phyloP scores from a whole-genome alignment of 2,888 invertebrate genomes.

The Scaptomyza cyrtandrae region DNA sequence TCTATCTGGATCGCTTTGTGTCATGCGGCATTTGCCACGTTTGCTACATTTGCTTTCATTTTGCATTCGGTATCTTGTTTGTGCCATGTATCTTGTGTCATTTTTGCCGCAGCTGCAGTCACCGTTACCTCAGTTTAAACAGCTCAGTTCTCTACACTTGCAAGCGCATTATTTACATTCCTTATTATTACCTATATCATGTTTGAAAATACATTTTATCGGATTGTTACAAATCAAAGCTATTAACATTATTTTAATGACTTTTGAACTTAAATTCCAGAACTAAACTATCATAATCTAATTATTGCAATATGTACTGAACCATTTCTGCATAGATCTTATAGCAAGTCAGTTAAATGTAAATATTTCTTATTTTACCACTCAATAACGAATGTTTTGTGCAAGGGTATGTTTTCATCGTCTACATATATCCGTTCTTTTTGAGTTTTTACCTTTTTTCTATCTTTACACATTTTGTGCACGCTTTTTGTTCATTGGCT shows the following conservation, averaged over 20 bases:
- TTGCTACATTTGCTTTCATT: slow-evolving; percentile 52
- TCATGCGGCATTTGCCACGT: slow-evolving; percentile 40
- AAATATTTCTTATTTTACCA: too few species aligned
- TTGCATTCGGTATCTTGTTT: slow-evolving; percentile 41
- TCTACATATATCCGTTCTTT: not conserved
- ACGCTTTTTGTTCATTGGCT: slow-evolving; percentile 68
- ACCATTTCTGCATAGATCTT: too few species aligned
- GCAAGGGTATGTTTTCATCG: slow-evolving; percentile 1
- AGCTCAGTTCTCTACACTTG: not conserved
- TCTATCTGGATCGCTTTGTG: slow-evolving; percentile 19
- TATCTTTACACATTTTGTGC: too few species aligned
- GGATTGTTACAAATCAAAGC: too few species aligned
- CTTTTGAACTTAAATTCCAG: too few species aligned
- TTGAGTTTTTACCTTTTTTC: slow-evolving; percentile 16
- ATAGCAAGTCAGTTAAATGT: too few species aligned
- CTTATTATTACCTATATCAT: too few species aligned
- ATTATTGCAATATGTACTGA: too few species aligned
- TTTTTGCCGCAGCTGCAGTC: slow-evolving; percentile 59
- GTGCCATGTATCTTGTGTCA: slow-evolving; percentile 47
- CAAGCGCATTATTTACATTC: not conserved
- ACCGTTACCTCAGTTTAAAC: slow-evolving; percentile 10
- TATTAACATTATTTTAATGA: too few species aligned
- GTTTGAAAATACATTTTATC: too few species aligned
- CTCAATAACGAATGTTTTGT: too few species aligned
- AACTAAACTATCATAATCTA: too few species aligned